Evolutionary conservation across 2,113 vertebrate species (phyloP).

Genomic region (Heterochromis multidens): DNA sequence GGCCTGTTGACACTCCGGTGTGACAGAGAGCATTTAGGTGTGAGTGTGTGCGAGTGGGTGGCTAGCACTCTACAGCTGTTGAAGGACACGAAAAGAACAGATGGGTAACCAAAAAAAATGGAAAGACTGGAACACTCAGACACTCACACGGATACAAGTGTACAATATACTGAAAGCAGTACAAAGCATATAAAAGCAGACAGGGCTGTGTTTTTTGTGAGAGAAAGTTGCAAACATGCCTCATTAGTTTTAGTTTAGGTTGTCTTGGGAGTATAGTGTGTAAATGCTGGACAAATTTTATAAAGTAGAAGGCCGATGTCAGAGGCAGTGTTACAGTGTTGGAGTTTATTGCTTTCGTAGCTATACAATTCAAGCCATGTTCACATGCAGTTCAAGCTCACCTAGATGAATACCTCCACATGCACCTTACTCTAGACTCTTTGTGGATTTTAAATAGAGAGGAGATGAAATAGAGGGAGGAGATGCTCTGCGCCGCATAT

Average conservation of each 20-base stretch:
- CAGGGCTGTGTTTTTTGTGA: background rate
- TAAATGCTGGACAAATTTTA: background rate
- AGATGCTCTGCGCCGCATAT: background rate
- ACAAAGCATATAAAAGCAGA: background rate
- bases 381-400: background rate
- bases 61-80: conserved; percentile 49
- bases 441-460: background rate
- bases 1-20: conserved; percentile 35
- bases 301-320: background rate
- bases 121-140: background rate
- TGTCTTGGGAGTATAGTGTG: too few relatives aligned
- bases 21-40: conserved; percentile 34
- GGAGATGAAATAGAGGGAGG: background rate
- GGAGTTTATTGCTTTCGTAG: background rate
- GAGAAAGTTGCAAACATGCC: background rate
- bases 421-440: background rate
- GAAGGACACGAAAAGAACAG: conserved; percentile 52
- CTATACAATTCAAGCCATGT: background rate
- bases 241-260: background rate
- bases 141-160: background rate
- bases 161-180: background rate
- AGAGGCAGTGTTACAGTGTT: background rate
- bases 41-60: conserved; percentile 22
- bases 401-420: background rate
- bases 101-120: conserved; percentile 19